Evolutionary conservation across 2,113 vertebrate genomes (phyloP).

Genomic region (Suricata suricatta): DNA sequence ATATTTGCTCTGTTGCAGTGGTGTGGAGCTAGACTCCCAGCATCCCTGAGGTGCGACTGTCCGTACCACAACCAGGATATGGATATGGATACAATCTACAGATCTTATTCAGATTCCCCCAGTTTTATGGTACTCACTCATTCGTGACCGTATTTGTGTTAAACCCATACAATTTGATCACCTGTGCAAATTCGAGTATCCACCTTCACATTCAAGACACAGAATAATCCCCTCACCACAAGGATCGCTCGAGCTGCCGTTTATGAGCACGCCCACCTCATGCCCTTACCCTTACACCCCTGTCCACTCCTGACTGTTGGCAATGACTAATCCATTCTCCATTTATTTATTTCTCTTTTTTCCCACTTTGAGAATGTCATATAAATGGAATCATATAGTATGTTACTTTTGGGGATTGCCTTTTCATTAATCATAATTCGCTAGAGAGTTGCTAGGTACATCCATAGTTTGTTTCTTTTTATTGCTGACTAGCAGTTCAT

Average conservation of each 20-base stretch:
- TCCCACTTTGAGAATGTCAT: background rate
- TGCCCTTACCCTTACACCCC: too few species aligned
- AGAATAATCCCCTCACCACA: background rate
- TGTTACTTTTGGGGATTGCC: background rate
- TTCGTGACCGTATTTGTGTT: background rate
- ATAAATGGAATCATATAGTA: background rate
- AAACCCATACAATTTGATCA: background rate
- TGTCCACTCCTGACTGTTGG: background rate
- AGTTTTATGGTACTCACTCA: background rate
- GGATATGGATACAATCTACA: background rate
- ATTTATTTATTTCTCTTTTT: background rate
- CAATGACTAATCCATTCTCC: background rate
- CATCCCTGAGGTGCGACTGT: background rate
- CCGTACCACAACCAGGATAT: background rate
- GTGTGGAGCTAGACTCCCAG: background rate
- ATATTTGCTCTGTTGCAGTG: background rate
- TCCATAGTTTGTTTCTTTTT: background rate
- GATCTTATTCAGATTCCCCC: background rate
- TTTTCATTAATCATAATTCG: background rate
- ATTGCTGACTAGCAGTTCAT: background rate
- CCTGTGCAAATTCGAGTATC: rapidly evolving
- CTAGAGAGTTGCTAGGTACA: background rate
- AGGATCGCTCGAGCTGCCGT: background rate
- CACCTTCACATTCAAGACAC: background rate
- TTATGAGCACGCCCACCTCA: background rate